Conservation (phyloP, 2,797 vertebrate species). For the Dendrocincla fuliginosa region DNA sequence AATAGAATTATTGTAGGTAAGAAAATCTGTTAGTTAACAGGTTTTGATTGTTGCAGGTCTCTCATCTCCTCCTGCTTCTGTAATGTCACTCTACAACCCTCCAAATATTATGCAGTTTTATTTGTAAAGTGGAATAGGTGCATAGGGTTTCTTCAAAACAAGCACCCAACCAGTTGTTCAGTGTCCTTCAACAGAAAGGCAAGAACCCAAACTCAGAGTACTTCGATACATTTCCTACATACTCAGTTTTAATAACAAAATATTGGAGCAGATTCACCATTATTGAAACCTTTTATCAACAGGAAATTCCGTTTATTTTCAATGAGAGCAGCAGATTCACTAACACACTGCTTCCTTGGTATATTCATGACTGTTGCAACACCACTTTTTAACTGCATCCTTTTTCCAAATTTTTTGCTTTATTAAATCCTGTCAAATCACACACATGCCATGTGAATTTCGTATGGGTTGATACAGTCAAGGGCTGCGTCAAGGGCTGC, state of each 20-base stretch:
- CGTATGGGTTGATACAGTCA: not conserved
- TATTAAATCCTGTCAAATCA: not conserved
- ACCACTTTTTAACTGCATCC: not conserved
- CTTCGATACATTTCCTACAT: not conserved
- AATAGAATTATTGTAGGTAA: not conserved
- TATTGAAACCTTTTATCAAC: not conserved
- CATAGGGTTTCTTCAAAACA: not conserved
- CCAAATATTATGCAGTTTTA: not conserved
- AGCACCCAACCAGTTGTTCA: not conserved
- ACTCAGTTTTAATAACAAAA: not conserved
- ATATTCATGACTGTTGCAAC: not conserved
- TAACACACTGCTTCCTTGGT: not conserved
- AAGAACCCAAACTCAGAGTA: not conserved
- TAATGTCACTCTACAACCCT: not conserved
- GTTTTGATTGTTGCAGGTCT: not conserved
- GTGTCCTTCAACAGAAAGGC: not conserved
- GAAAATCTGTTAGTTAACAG: not conserved
- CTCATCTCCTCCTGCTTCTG: not conserved
- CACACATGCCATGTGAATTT: not conserved
- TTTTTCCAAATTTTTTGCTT: not conserved
- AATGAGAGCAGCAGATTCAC: not conserved
- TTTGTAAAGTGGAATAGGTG: not conserved
- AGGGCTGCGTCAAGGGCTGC: not conserved
- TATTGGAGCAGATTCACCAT: not conserved
- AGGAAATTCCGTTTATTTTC: not conserved